Evolutionary conservation across 2,797 vertebrate species (phyloP), one percentile per base, ranked within the genome.

Genomic region (Mormyrus hasselquistii): DNA sequence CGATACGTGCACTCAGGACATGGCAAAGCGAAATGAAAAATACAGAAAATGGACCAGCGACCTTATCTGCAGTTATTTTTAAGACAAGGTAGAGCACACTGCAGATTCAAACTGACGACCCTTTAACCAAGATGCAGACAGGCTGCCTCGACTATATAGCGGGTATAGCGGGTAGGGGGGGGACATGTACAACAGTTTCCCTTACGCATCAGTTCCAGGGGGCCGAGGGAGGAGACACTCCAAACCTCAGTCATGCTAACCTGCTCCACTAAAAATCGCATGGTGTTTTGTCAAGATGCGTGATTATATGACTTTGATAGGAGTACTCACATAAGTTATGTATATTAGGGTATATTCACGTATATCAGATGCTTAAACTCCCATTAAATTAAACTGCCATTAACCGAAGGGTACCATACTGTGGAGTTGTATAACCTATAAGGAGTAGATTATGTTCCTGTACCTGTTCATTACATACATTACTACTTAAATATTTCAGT

Each of bases 401-500:
- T 90, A 88, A 69, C 84, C 87, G 85, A 90, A 88, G 62, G 88
- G 19, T 52, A 82, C 50, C 82, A 86, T 89, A 55, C 59, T 73
- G 86, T 2, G 14, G 82, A 86, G 88, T 14, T 87, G 47, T 88
- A 47, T 44, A 47, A 47, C 76, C 76, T 47, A 82, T 82, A 47
- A 19, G 38, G 76, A 47, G 76, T 19, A 82, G 76, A 47, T 47
- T 82, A 47, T 82, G 16, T 25, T 65, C 86, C 38, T 88, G 90
- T 91, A 91, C 90, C 92, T 90, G 76, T 91, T 90, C 57, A 89
- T 89, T 90, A 86, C 90, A 91, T 90, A 89, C 76, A 88, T 90
- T 91, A 91, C 91, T 91, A 88, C 73, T 82, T 89, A 88, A 90
- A 91, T 91, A 90, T 47, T 85, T 88, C 52, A 89, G 84, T 91